phyloP scores from a whole-genome alignment of 2,797 vertebrate genomes.

The Squalus acanthias region DNA sequence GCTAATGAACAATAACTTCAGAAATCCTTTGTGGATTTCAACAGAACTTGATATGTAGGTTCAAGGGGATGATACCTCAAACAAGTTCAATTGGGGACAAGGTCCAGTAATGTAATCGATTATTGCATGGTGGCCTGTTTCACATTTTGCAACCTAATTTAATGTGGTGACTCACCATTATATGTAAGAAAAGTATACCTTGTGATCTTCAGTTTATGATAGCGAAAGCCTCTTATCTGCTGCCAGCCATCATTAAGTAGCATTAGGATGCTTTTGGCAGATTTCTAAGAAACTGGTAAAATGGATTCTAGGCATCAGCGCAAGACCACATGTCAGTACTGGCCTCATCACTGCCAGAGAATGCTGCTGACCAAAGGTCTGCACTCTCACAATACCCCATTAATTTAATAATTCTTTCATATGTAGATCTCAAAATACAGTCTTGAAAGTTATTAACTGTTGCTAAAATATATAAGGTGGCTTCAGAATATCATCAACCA shows the following conservation, averaged over 20 bases:
- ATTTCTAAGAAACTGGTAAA: not conserved
- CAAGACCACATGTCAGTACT: not conserved
- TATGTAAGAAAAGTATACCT: conserved; percentile 6
- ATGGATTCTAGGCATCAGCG: not conserved
- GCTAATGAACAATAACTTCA: conserved; percentile 21
- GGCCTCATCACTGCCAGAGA: not conserved
- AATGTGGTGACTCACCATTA: not conserved
- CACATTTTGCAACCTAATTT: conserved; percentile 25
- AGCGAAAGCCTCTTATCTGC: not conserved
- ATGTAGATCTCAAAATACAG: not conserved
- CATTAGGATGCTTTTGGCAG: too few relatives aligned
- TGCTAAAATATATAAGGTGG: not conserved
- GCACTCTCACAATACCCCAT: not conserved
- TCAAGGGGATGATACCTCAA: not conserved
- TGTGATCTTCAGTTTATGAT: not conserved
- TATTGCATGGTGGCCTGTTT: conserved; percentile 34
- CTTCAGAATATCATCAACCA: not conserved
- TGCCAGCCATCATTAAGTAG: not conserved
- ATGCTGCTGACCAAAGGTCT: not conserved
- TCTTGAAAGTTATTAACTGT: not conserved
- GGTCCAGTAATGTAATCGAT: conserved; percentile 22
- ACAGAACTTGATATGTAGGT: not conserved
- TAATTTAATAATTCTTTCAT: not conserved
- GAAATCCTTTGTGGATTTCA: conserved; percentile 5
- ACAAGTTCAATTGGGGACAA: not conserved